Percentiles rank a stretch among this genome's conserved stretches.
Conservation (phyloP, 2,113 vertebrate genomes). For the Pomatorhinus ruficollis region DNA sequence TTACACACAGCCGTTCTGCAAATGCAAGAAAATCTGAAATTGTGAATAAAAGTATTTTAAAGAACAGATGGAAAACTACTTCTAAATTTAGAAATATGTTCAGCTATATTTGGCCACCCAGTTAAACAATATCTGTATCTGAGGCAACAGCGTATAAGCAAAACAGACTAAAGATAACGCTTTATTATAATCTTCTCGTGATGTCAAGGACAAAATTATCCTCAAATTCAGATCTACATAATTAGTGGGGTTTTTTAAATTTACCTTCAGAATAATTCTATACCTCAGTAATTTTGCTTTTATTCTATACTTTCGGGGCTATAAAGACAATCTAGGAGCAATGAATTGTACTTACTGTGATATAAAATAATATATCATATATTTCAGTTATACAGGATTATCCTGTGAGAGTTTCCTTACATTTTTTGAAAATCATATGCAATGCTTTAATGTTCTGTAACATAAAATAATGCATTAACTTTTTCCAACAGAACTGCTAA, state of each 20-base stretch:
- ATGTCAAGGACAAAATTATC: slow-evolving; percentile 50
- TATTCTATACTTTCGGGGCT: slow-evolving; percentile 10
- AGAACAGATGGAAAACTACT: neutral
- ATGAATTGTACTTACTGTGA: slow-evolving; percentile 44
- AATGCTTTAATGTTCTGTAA: slow-evolving; percentile 52
- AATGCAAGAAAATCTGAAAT: neutral
- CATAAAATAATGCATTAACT: slow-evolving; percentile 11
- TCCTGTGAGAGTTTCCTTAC: slow-evolving; percentile 45
- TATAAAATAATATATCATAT: slow-evolving; percentile 32
- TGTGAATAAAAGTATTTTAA: neutral
- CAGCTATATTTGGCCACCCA: neutral
- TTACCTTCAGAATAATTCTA: slow-evolving; percentile 17
- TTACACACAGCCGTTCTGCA: neutral
- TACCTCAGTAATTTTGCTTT: neutral
- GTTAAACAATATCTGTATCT: neutral
- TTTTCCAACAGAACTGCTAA: neutral
- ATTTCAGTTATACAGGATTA: slow-evolving; percentile 49
- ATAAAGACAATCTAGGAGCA: slow-evolving; percentile 13
- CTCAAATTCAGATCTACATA: neutral
- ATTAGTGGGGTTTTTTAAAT: neutral
- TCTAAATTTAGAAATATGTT: neutral
- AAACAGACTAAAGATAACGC: neutral
- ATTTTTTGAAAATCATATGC: slow-evolving; percentile 55
- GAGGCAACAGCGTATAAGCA: neutral
- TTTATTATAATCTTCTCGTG: neutral